A percentile compares a stretch with the other conserved stretches of the same genome.
phyloP scores from a whole-genome alignment of 2,888 invertebrate genomes.

The Drosophila tanythrix region DNA sequence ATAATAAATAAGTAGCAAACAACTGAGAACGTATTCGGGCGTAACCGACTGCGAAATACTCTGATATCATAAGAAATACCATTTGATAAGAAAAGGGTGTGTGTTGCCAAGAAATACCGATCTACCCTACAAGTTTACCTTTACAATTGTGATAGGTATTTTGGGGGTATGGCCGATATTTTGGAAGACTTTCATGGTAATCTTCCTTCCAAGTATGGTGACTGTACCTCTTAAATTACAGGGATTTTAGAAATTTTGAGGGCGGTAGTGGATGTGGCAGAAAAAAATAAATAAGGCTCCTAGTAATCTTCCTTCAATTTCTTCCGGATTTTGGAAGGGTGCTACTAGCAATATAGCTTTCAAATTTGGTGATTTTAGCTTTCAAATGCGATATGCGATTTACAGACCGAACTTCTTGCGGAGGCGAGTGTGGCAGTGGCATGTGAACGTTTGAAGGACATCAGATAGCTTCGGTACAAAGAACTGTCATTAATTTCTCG shows the following conservation, averaged over 20 bases:
- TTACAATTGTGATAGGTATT: neutral
- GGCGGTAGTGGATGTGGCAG: too few relatives aligned
- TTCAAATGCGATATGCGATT: neutral
- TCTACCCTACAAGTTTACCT: fast-evolving
- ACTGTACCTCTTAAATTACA: neutral
- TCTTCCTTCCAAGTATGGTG: neutral
- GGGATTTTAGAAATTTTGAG: too few relatives aligned
- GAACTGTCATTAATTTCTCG: neutral
- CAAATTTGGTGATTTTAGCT: neutral
- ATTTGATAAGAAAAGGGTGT: neutral
- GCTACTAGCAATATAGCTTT: neutral
- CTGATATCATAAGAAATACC: neutral
- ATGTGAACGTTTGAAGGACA: too few relatives aligned
- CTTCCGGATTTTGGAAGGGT: neutral
- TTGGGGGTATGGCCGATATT: neutral
- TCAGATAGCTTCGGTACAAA: neutral
- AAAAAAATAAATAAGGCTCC: too few relatives aligned
- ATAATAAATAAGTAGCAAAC: neutral
- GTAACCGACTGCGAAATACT: neutral
- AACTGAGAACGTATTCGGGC: neutral
- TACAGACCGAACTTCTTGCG: too few relatives aligned
- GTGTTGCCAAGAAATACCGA: neutral
- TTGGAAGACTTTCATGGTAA: neutral
- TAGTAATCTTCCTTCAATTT: too few relatives aligned
- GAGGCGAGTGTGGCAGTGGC: too few relatives aligned